Percentiles rank a stretch among this genome's conserved stretches.
Evolutionary conservation across 2,113 vertebrate species (phyloP).

Genomic region (Apteryx owenii): DNA sequence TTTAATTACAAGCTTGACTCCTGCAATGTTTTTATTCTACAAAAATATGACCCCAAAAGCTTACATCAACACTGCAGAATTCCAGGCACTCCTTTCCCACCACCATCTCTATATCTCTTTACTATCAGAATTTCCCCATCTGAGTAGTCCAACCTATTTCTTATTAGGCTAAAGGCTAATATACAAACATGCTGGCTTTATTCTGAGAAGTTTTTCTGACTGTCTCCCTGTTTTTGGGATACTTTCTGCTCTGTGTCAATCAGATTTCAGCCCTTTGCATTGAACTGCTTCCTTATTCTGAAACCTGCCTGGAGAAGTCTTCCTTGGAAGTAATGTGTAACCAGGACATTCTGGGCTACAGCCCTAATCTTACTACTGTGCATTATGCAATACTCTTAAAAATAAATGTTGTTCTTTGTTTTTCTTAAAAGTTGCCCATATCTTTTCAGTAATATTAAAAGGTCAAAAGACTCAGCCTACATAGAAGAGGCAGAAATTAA

Average conservation of each 20-base stretch:
- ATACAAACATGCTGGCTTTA: neutral
- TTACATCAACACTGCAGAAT: neutral
- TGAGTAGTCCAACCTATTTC: neutral
- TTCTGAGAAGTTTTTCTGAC: neutral
- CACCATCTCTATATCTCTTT: neutral
- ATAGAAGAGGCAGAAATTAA: neutral
- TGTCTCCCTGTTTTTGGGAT: neutral
- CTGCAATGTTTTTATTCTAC: constrained; percentile 19
- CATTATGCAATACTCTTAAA: neutral
- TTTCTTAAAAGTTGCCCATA: neutral
- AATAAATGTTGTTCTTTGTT: neutral
- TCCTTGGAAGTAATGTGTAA: neutral
- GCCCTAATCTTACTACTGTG: neutral
- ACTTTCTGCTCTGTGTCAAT: neutral
- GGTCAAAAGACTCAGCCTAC: neutral
- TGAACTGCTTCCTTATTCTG: neutral
- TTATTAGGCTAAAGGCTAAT: neutral
- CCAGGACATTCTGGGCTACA: neutral
- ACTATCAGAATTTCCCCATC: neutral
- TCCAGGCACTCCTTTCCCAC: neutral
- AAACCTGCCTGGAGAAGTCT: neutral
- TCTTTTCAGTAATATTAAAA: neutral
- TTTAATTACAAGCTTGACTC: constrained; percentile 38
- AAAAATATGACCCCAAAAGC: constrained; percentile 11
- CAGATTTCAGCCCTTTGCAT: neutral